Evolutionary conservation across 2,888 invertebrate species (phyloP).

Genomic region (Cartodere bifasciata): DNA sequence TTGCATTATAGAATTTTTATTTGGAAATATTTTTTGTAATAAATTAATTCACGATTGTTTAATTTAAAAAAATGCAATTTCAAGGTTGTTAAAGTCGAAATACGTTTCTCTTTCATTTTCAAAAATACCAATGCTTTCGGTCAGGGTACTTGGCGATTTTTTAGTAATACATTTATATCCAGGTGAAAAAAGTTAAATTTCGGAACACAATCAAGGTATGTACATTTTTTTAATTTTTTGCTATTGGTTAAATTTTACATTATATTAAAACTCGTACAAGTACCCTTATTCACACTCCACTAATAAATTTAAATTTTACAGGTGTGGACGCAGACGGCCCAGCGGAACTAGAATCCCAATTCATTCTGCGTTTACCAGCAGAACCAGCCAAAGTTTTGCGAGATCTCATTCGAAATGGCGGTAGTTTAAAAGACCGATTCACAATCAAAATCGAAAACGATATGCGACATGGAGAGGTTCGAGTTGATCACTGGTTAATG

Average conservation of each 20-base stretch:
- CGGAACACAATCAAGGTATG: background rate
- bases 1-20: too few relatives aligned
- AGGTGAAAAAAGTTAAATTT: background rate
- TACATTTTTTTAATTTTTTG: background rate
- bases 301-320: conserved; percentile 1
- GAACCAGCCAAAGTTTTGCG: conserved; percentile 64
- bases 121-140: too few relatives aligned
- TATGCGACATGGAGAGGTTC: conserved; percentile 76
- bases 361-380: conserved; percentile 29
- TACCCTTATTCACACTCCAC: conserved; percentile 5
- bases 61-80: too few relatives aligned
- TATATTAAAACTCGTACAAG: conserved; percentile 10
- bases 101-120: too few relatives aligned
- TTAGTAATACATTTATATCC: conserved; percentile 4
- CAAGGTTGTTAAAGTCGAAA: too few relatives aligned
- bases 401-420: conserved; percentile 65
- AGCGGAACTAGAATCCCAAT: conserved; percentile 31
- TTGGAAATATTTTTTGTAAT: too few relatives aligned
- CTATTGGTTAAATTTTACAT: background rate
- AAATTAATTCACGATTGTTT: too few relatives aligned
- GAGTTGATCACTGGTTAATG: conserved; percentile 78
- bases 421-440: conserved; percentile 71
- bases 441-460: conserved; percentile 78
- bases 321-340: conserved; percentile 19
- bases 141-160: conserved; percentile 11